Conservation (phyloP, 2,113 vertebrate genomes). For the Mustelus asterias region DNA sequence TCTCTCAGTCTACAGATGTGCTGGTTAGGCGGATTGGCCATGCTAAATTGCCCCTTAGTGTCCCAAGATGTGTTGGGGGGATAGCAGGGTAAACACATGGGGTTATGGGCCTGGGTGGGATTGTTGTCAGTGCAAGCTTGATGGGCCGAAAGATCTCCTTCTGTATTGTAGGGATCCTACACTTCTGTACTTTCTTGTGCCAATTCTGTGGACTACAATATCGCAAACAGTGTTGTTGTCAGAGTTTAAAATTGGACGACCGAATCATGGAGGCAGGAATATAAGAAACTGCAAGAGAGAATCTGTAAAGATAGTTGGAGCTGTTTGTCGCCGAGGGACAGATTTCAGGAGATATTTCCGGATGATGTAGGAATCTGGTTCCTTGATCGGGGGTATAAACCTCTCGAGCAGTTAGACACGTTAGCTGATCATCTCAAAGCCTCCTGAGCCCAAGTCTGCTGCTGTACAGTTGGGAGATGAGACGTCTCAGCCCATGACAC, state of each 20-base stretch:
- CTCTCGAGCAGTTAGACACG: not conserved
- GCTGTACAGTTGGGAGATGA: not conserved
- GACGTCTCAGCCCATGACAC: not conserved
- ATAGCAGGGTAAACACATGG: no score
- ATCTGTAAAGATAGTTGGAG: not conserved
- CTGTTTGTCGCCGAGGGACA: not conserved
- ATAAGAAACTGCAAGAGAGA: not conserved
- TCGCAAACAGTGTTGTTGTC: not conserved
- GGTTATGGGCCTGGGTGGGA: no score
- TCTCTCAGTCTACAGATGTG: no score
- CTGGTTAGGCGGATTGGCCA: no score
- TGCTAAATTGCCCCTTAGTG: no score
- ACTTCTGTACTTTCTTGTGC: not conserved
- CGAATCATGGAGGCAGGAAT: not conserved
- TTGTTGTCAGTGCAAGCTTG: no score
- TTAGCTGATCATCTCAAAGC: not conserved
- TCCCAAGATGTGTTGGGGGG: no score
- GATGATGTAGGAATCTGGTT: not conserved
- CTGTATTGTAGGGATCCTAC: no score
- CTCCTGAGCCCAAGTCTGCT: not conserved
- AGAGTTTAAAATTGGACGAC: not conserved
- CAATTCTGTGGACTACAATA: not conserved
- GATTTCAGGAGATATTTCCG: not conserved
- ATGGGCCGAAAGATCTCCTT: no score
- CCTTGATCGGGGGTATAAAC: not conserved